These are phyloP conservation scores for Colinus virginianus DNA, from an alignment of 2,113 vertebrate genomes.

Conservation along the genomic window DNA sequence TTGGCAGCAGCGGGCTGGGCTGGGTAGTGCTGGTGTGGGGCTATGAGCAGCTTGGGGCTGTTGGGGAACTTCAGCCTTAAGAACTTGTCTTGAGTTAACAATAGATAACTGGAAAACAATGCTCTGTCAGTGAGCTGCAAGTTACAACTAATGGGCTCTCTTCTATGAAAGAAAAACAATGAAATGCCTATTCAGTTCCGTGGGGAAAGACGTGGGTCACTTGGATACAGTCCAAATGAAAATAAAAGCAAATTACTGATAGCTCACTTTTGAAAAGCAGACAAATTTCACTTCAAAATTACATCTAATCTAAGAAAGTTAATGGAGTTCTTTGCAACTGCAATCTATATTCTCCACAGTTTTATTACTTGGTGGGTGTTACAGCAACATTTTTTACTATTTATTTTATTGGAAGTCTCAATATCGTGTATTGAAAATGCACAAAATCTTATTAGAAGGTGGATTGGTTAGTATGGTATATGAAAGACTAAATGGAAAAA, in stretches of 20 bases:
- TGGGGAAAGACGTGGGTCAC: not conserved
- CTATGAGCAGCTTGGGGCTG: not conserved
- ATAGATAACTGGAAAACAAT: not conserved
- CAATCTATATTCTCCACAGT: not conserved
- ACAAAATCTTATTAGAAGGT: not conserved
- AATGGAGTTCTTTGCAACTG: not conserved
- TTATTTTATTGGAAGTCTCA: not conserved
- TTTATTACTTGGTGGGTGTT: not conserved
- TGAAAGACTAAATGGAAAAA: not conserved
- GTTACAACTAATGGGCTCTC: not conserved
- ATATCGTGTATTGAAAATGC: not conserved
- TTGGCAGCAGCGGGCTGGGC: too few species aligned
- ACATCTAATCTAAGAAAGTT: not conserved
- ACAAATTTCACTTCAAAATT: not conserved
- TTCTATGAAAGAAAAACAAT: not conserved
- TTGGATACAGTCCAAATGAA: not conserved
- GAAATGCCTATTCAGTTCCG: not conserved
- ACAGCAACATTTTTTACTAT: not conserved
- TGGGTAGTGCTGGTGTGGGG: not conserved
- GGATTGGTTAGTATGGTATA: not conserved
- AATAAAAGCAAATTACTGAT: not conserved
- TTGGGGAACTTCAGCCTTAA: not conserved
- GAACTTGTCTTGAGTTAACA: not conserved
- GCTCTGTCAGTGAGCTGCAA: not conserved
- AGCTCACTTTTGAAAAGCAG: not conserved